Evolutionary conservation across 2,888 invertebrate genomes (phyloP), one percentile per base, ranked within the genome.

Genomic region (Lysandra coridon): DNA sequence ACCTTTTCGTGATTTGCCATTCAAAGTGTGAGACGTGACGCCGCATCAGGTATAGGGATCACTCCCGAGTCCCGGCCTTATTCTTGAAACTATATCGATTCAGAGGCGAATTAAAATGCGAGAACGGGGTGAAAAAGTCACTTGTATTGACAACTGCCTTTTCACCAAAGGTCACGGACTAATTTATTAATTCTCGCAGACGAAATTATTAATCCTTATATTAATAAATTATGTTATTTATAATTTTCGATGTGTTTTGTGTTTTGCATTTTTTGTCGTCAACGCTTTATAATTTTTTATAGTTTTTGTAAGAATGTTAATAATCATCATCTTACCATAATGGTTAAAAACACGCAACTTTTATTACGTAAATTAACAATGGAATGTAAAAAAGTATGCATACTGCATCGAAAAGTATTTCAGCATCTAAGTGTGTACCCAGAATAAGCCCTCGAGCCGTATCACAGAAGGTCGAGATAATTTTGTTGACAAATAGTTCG

Each of bases 1-100:
- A 91, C 92, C 92, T 88, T 80, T 80, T 89, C 91, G 88, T 93
- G 94, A 94, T 94, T 94, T 93, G 92, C 89, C 92, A 94, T 94
- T 94, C 94, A 94, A 90, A 92, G 84, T 82, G 83, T 79, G 83
- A 80, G 81, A 84, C 84, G 84, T 84, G 84, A 83, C 84, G 81
- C 81, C 84, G 85, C 85, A 85, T 84, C 85, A 84, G 83, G 83
- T 84, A 83, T 78, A n/a, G 81, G 81, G 83, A 82, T 84, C 80
- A 82, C 78, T 79, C 74, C 73, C 53, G 76, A 82, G 78, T 79
- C 74, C 73, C 53, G 76, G 76, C 30, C 76, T 33, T 76, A 76
- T 76, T 76, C 76, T 53, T 5, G 37, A 17, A 76, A 33, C 79
- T 62, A 78, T 76, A 30, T 76, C 37, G 76, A 49, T 33, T 49